Evolutionary conservation across 2,888 invertebrate genomes (phyloP).

Genomic region (Teleogryllus oceanicus): DNA sequence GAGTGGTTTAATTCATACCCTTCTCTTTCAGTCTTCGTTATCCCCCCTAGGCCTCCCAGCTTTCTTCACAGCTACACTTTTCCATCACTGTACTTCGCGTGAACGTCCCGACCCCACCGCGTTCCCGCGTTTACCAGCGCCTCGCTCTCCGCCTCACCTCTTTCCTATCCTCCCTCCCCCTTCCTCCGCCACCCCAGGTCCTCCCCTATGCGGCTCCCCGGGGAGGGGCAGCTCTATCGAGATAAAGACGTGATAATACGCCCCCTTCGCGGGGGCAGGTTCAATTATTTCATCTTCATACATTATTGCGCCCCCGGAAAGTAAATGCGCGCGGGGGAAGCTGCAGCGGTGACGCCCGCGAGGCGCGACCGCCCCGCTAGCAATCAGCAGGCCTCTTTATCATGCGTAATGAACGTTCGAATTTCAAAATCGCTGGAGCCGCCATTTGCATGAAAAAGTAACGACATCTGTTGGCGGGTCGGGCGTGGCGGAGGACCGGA

Average conservation of each 20-base stretch:
- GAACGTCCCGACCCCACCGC: too few relatives aligned
- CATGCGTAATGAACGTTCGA: conserved; percentile 18
- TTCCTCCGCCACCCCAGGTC: not conserved
- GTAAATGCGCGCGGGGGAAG: not conserved
- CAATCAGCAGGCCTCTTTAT: conserved; percentile 6
- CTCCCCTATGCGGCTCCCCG: not conserved
- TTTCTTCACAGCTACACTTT: too few relatives aligned
- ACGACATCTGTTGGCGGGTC: not conserved
- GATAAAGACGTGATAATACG: conserved; percentile 9
- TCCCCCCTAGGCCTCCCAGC: too few relatives aligned
- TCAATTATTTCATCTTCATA: conserved; percentile 12
- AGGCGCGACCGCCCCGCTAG: not conserved
- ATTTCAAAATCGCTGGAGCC: not conserved
- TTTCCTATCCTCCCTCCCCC: not conserved
- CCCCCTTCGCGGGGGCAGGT: not conserved
- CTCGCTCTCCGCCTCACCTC: too few relatives aligned
- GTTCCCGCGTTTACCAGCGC: too few relatives aligned
- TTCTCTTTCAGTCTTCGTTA: too few relatives aligned
- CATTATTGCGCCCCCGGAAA: not conserved
- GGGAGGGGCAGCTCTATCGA: not conserved
- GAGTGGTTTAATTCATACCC: too few relatives aligned
- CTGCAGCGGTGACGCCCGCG: not conserved
- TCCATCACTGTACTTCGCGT: too few relatives aligned
- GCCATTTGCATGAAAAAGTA: not conserved
- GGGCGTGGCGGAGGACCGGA: too few relatives aligned